phyloP scores from a whole-genome alignment of 2,888 invertebrate genomes.

The Lithophane ornitopus region DNA sequence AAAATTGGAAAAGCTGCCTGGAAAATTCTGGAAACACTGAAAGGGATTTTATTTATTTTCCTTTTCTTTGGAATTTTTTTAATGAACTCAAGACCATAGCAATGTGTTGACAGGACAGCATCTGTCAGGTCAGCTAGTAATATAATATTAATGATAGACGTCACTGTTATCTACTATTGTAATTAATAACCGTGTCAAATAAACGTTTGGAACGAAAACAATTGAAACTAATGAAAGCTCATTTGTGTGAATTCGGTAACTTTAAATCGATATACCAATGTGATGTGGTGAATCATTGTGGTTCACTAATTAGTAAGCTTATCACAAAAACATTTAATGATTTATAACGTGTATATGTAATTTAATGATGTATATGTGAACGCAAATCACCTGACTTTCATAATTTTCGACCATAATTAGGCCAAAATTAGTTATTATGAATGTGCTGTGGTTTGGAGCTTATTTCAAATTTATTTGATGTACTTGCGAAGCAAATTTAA shows the following conservation, averaged over 20 bases:
- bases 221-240: background rate
- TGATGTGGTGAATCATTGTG: conserved; percentile 1
- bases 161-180: background rate
- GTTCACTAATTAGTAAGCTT: conserved; percentile 1
- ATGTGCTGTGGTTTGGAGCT: background rate
- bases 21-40: no score
- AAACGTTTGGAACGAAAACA: background rate
- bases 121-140: no score
- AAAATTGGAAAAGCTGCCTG: no score
- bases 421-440: background rate
- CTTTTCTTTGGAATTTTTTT: no score
- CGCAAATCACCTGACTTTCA: background rate
- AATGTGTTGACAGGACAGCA: no score
- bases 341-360: no score
- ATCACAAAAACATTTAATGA: background rate
- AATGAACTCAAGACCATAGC: no score
- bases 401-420: background rate
- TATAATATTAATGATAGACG: no score
- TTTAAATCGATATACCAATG: background rate
- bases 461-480: background rate
- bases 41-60: no score
- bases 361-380: no score
- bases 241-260: conserved; percentile 5
- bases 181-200: background rate
- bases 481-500: background rate